Conservation (phyloP, 2,113 vertebrate species). For the Saccopteryx leptura region DNA sequence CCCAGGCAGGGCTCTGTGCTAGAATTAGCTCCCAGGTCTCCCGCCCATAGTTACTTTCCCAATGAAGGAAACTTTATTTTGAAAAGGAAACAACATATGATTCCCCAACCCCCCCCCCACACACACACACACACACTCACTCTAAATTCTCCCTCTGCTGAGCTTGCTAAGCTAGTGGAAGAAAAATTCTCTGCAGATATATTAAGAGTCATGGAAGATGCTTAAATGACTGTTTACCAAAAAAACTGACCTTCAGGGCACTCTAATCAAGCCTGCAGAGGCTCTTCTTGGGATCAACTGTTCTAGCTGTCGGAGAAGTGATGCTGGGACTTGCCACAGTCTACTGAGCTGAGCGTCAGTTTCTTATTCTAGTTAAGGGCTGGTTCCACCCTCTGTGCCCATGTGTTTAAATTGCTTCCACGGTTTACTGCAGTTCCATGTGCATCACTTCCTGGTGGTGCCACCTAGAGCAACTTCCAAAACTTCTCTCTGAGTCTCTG, state of each 20-base stretch:
- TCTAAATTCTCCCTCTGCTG: not conserved
- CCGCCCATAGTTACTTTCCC: fast-evolving
- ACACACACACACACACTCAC: no score
- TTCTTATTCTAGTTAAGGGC: not conserved
- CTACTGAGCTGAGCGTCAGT: not conserved
- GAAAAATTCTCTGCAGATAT: not conserved
- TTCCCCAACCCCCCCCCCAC: not conserved
- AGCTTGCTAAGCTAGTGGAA: not conserved
- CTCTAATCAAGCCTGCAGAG: not conserved
- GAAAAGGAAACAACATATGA: not conserved
- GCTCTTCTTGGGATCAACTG: not conserved
- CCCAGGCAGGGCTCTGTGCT: not conserved
- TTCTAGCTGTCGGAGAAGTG: not conserved
- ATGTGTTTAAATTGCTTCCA: not conserved
- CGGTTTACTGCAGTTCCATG: not conserved
- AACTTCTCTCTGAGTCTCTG: not conserved
- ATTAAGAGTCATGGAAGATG: not conserved
- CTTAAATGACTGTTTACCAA: not conserved
- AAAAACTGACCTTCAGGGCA: not conserved
- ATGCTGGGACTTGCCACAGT: not conserved
- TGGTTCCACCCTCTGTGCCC: not conserved
- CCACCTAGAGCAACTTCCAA: fast-evolving
- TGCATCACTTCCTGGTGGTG: not conserved
- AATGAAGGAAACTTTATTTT: not conserved
- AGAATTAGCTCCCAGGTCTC: not conserved